Evolutionary conservation across 2,888 invertebrate genomes (phyloP), one percentile per base, ranked within the genome.

Genomic region (Zygaena filipendulae): DNA sequence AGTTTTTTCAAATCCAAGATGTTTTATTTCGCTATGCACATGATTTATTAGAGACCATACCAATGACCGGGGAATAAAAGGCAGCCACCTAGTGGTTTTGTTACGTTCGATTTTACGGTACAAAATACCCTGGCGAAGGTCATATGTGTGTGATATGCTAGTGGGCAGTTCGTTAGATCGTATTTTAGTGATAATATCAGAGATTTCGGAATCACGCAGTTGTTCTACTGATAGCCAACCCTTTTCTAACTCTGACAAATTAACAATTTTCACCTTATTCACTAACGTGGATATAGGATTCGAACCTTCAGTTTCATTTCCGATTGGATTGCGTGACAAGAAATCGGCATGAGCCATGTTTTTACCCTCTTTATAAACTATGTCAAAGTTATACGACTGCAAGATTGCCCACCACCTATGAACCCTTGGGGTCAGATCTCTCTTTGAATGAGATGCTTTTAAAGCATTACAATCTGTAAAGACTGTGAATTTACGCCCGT

Each of bases 211-310:
- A 13, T 55, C 52, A 0, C 44, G 26, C 13, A 44, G 24, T 25
- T 55, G 53, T 16, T 53, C 52, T 0, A 44, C 49, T 0, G 25
- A 8, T 0, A 55, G 21, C 52, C 51, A 52, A 0, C 32, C 36
- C 1, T 30, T 3, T 8, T 46, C 36, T 0, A 47, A 9, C 6
- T 44, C 43, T 3, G 38, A 26, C n/a, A 40, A 36, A 2, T 46
- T 1, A 1, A 44, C 39, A 10, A 4, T 7, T 18, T 29, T 38
- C 1, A 10, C 8, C 11, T 22, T n/a, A 13, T 23, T 23, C 20
- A n/a, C 11, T 25, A 2, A 10, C 1, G 20, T 3, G 2, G 2
- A 11, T 4, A 12, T 4, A 3, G 3, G 25, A 5, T 1, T 23
- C 23, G 11, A 12, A 11, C 21, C 11, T 2, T n/a, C n/a, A n/a